These are phyloP conservation scores for Oscheius onirici DNA, from an alignment of 2,888 invertebrate species.

Conservation along the genomic window DNA sequence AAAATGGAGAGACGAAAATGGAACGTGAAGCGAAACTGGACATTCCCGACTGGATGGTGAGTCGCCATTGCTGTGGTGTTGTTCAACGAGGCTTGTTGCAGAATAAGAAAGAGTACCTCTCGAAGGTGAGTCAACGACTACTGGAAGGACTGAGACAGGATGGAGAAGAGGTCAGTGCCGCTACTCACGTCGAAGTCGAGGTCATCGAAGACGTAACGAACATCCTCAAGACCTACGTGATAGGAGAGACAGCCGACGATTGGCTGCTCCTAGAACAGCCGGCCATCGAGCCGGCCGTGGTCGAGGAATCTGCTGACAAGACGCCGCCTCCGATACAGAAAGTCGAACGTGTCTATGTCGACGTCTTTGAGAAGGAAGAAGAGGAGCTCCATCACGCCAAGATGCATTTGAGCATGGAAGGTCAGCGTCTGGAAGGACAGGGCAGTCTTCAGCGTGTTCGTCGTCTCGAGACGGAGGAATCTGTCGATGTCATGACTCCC, in stretches of 20 bases:
- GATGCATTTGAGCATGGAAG: conserved; percentile 61
- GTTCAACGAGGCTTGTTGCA: conserved; percentile 29
- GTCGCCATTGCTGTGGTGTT: conserved; percentile 15
- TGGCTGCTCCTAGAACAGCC: conserved; percentile 48
- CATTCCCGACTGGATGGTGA: conserved; percentile 65
- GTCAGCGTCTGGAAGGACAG: conserved; percentile 61
- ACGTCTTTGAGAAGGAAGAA: conserved; percentile 60
- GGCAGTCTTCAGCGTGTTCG: conserved; percentile 39
- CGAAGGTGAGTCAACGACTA: conserved; percentile 56
- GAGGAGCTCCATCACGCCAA: conserved; percentile 52
- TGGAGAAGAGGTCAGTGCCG: conserved; percentile 60
- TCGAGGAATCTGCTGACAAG: conserved; percentile 58
- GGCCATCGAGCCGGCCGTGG: conserved; percentile 29
- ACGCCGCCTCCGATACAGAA: conserved; percentile 51
- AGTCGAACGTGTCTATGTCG: conserved; percentile 64
- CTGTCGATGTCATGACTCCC: conserved; percentile 53
- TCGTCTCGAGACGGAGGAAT: conserved; percentile 60
- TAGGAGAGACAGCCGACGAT: conserved; percentile 66
- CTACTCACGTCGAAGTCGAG: conserved; percentile 69
- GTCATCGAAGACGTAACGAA: conserved; percentile 69
- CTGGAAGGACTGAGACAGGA: conserved; percentile 49
- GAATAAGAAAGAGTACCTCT: conserved; percentile 60
- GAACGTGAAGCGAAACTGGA: conserved; percentile 64
- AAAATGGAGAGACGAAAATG: conserved; percentile 68
- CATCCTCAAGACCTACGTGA: conserved; percentile 69